phyloP scores from a whole-genome alignment of 1,140 invertebrate species.

The Drosophila sucinea region DNA sequence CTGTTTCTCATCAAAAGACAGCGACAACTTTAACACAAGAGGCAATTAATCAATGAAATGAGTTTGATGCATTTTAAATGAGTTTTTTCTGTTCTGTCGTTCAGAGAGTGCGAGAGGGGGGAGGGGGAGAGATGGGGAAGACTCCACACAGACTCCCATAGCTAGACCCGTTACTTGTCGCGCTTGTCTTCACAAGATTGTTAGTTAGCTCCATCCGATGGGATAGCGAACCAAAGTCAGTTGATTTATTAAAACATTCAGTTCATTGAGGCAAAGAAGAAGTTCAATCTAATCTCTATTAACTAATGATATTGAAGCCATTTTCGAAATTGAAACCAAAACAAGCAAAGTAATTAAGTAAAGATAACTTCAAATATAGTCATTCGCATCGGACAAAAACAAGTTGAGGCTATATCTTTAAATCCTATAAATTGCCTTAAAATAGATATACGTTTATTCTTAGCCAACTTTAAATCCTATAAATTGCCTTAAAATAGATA shows the following conservation, averaged over 20 bases:
- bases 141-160: conserved; percentile 15
- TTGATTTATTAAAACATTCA: conserved; percentile 6
- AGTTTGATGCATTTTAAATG: conserved; percentile 82
- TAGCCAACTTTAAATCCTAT: no score
- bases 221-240: conserved; percentile 18
- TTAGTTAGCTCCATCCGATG: neutral
- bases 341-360: conserved; percentile 4
- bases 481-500: no score
- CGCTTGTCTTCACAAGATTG: conserved; percentile 42
- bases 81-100: conserved; percentile 34
- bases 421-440: no score
- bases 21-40: conserved; percentile 38
- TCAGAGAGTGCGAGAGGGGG: neutral
- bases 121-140: neutral
- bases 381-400: no score
- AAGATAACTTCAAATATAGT: no score
- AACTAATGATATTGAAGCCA: neutral
- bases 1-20: conserved; percentile 24
- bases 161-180: conserved; percentile 64
- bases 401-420: no score
- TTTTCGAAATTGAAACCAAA: neutral
- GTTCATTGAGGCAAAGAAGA: conserved; percentile 1
- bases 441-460: no score
- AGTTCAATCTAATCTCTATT: neutral
- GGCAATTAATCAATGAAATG: conserved; percentile 79